A percentile compares a stretch with the other conserved stretches of the same genome.
phyloP scores from a whole-genome alignment of 2,797 vertebrate species.

The Atherinosoma microstoma region DNA sequence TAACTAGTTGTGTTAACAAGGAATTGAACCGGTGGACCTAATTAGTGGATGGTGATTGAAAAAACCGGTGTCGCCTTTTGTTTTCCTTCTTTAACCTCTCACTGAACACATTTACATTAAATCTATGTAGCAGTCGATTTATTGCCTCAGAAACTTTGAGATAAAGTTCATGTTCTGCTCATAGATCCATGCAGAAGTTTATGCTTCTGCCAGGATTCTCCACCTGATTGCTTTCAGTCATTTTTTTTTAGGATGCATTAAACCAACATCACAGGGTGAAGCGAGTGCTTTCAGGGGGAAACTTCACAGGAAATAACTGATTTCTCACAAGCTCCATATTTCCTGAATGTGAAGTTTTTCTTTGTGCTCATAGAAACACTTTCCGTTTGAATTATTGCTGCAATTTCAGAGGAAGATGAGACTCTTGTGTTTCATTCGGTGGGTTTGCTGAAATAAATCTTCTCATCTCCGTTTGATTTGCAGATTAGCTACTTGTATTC shows the following conservation, averaged over 20 bases:
- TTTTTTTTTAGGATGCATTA: not conserved
- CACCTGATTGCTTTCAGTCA: not conserved
- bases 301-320: not conserved
- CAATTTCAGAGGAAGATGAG: no score
- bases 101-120: not conserved
- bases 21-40: no score
- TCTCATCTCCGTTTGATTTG: not conserved
- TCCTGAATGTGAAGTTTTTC: not conserved
- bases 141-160: not conserved
- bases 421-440: not conserved
- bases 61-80: no score
- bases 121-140: not conserved
- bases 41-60: no score
- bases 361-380: not conserved
- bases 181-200: not conserved
- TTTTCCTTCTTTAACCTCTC: no score
- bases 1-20: no score
- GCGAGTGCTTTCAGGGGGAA: not conserved
- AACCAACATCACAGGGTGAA: not conserved
- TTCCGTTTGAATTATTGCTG: no score
- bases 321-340: not conserved
- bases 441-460: not conserved
- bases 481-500: not conserved
- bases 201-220: not conserved
- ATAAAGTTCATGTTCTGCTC: not conserved